phyloP scores from a whole-genome alignment of 2,113 vertebrate species.

The Hepsetus odoe region DNA sequence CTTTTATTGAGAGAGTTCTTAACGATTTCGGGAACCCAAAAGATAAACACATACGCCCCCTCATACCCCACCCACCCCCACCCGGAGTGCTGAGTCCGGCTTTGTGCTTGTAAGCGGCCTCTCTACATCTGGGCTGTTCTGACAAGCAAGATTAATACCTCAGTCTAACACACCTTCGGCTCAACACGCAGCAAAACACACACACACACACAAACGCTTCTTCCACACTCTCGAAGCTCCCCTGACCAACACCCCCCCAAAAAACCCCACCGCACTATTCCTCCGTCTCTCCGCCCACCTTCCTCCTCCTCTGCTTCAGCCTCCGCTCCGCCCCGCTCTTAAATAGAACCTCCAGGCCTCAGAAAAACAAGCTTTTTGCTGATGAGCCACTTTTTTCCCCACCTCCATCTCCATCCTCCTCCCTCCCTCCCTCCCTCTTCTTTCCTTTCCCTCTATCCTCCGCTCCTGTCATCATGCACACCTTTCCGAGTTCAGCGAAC shows the following conservation, averaged over 20 bases:
- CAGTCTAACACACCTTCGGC: constrained; percentile 64
- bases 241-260: neutral
- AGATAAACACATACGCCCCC: neutral
- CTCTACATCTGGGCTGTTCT: constrained; percentile 96
- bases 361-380: constrained; percentile 90
- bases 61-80: constrained; percentile 73
- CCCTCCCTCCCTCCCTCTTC: constrained; percentile 66
- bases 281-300: constrained; percentile 54
- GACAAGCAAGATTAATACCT: constrained; percentile 99
- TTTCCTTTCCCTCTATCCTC: constrained; percentile 58
- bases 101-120: constrained; percentile 90
- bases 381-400: constrained; percentile 76
- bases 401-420: constrained; percentile 65
- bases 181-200: constrained; percentile 45
- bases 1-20: no score
- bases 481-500: constrained; percentile 58
- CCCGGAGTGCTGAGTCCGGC: constrained; percentile 94
- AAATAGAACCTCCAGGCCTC: constrained; percentile 84
- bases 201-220: constrained; percentile 38
- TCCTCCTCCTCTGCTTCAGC: constrained; percentile 40
- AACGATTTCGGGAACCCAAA: neutral
- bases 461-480: constrained; percentile 57
- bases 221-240: constrained; percentile 55
- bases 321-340: constrained; percentile 66
- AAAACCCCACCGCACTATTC: constrained; percentile 55